Conservation (phyloP, 2,888 invertebrate genomes). For the Andrena praecox region DNA sequence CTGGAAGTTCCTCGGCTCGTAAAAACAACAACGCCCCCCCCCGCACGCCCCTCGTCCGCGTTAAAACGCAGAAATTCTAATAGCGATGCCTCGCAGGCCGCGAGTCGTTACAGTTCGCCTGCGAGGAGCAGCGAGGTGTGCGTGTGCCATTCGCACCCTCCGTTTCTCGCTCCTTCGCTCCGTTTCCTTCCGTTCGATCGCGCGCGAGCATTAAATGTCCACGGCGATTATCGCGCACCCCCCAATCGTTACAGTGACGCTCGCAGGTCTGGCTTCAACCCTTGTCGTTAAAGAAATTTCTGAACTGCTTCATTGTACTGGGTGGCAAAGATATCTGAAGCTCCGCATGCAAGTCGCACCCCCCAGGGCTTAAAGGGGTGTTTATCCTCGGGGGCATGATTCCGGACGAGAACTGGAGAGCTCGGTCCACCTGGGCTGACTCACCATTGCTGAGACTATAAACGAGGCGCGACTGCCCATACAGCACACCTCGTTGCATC, state of each 20-base stretch:
- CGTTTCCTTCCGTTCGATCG: not conserved
- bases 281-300: too few species aligned
- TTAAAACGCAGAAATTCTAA: slow-evolving; percentile 27
- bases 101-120: slow-evolving; percentile 31
- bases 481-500: too few species aligned
- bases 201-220: not conserved
- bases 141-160: not conserved
- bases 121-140: not conserved
- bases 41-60: not conserved
- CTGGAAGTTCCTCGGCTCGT: slow-evolving; percentile 29
- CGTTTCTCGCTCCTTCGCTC: not conserved
- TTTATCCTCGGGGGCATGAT: too few species aligned
- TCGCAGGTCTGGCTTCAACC: not conserved
- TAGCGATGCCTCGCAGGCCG: slow-evolving; percentile 25
- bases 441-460: too few species aligned
- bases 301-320: too few species aligned
- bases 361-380: too few species aligned
- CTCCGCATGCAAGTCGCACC: too few species aligned
- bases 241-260: not conserved
- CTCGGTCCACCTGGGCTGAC: too few species aligned
- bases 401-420: too few species aligned
- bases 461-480: too few species aligned
- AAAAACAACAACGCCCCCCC: slow-evolving; percentile 8
- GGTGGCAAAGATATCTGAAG: too few species aligned
- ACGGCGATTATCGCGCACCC: not conserved